Evolutionary conservation across 2,113 vertebrate species (phyloP).

Genomic region (Malurus elegans): DNA sequence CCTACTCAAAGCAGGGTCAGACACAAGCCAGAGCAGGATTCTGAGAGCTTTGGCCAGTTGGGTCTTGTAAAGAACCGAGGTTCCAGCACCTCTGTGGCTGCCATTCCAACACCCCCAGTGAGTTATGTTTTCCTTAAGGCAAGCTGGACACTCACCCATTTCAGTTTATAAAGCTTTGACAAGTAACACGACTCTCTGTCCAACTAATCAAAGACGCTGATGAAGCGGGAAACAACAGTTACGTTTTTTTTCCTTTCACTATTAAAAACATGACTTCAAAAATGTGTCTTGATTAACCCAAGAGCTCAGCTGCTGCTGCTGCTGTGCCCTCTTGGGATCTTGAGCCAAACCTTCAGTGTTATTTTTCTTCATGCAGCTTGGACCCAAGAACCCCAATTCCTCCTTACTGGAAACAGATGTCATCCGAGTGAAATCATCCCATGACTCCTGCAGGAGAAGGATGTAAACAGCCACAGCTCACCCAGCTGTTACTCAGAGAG

Average conservation of each 20-base stretch:
- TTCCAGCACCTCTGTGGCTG: background rate
- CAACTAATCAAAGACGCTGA: background rate
- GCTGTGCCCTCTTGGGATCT: background rate
- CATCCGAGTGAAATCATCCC: background rate
- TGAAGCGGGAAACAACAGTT: background rate
- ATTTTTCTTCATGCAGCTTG: constrained; percentile 12
- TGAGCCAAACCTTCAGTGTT: background rate
- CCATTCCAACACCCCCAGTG: background rate
- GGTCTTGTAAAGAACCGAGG: background rate
- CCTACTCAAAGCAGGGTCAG: background rate
- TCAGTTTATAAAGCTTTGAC: background rate
- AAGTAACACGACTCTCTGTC: rapidly evolving
- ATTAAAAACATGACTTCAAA: background rate
- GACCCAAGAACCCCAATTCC: background rate
- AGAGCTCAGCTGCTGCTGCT: background rate
- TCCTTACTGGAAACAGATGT: constrained; percentile 26
- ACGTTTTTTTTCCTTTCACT: background rate
- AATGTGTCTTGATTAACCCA: background rate
- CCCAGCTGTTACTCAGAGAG: constrained; percentile 3
- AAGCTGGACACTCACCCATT: background rate
- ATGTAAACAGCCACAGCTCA: constrained; percentile 30
- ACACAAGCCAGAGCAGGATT: background rate
- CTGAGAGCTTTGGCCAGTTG: background rate
- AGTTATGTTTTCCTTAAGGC: background rate
- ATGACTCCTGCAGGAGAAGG: background rate